Evolutionary conservation across 2,888 invertebrate species (phyloP).

Genomic region (Stenchaetothrips biformis): DNA sequence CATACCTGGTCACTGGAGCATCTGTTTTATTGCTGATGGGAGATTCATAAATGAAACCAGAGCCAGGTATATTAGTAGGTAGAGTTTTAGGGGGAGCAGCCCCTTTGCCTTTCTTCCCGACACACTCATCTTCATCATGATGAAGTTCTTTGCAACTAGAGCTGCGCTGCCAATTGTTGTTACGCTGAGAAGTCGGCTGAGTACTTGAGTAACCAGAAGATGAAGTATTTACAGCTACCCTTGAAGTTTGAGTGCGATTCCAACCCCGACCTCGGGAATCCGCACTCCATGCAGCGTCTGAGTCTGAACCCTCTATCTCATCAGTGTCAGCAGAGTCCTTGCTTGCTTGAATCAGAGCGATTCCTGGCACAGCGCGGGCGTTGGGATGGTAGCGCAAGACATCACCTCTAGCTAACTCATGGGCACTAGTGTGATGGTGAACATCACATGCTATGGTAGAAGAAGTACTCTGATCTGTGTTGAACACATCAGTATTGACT

Average conservation of each 20-base stretch:
- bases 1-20: constrained; percentile 67
- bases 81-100: background rate
- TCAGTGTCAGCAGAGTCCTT: background rate
- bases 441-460: constrained; percentile 4
- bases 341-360: background rate
- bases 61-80: background rate
- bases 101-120: constrained; percentile 18
- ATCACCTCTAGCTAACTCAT: constrained; percentile 1
- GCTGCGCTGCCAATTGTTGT: constrained; percentile 66
- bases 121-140: constrained; percentile 43
- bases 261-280: background rate
- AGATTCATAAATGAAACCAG: background rate
- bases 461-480: constrained; percentile 7
- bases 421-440: background rate
- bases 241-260: background rate
- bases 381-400: constrained; percentile 11
- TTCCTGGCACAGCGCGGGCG: background rate
- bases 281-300: constrained; percentile 1
- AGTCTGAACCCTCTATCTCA: constrained; percentile 6
- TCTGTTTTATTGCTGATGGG: constrained; percentile 44
- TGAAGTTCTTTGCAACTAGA: constrained; percentile 73
- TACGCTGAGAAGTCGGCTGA: background rate
- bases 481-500: constrained; percentile 12
- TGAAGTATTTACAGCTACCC: background rate
- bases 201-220: background rate